Base-by-base conservation (phyloP, 1,140 invertebrate genomes). In the Wiebesia pumilae region DNA sequence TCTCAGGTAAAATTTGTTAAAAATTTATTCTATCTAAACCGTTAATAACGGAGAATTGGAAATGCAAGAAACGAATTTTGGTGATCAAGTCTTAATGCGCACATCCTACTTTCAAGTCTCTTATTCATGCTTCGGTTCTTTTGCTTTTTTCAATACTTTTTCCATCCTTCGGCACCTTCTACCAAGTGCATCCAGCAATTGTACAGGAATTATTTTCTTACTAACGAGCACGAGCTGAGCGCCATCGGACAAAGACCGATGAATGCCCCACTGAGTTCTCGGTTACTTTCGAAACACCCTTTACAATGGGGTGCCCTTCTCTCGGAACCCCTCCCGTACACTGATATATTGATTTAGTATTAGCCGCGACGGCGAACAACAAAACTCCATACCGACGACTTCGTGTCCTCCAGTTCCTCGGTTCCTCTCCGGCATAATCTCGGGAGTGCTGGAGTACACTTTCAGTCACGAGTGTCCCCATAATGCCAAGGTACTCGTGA, bases 271-370 rank as follows among this genome's bases (percentile, higher is more conserved):
- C 88, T 80, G 86, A 78, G 88, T 27, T 16, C 83, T 87, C 79
- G 86, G 86, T 78, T 88, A 88, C 88, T 90, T 91, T 92, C 88
- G 90, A 91, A 92, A 91, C 90, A 92, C 89, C 90, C 91, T 77
- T 89, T 79, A 91, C 87, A 89, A 88, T 83, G 80, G 81, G 89
- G 87, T 62, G 47, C 40, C 51, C 81, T 43, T 71, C 67, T 69
- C 80, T 33, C 81, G 16, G 24, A 27, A 27, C 24, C 58, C 58
- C 27, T 90, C 90, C 91, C 89, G 91, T 88, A 89, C 85, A 73
- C 86, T 14, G 81, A 92, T 90, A 92, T 93, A 93, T 93, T 93
- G 92, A 93, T 93, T 93, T 92, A 92, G 90, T 91, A 92, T 93
- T 92, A 93, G 89, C 89, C 88, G 87, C 89, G 90, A 90, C 89